Percentiles rank a stretch among this genome's conserved stretches.
Conservation (phyloP, 2,888 invertebrate species). For the Epinotia nisella region DNA sequence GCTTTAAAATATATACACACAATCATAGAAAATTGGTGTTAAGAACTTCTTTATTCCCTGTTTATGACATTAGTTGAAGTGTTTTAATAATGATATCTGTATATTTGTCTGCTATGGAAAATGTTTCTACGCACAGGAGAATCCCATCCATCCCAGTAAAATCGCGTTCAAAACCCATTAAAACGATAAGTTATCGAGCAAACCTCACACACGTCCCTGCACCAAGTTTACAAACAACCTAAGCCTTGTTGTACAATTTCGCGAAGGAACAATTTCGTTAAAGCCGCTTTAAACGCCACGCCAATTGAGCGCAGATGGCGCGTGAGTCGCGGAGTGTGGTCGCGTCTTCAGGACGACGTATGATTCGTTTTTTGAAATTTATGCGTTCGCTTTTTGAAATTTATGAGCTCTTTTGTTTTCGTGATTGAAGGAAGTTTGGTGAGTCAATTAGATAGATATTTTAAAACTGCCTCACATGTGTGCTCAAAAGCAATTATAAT, state of each 20-base stretch:
- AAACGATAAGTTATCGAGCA: constrained; percentile 9
- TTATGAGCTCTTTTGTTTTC: constrained; percentile 48
- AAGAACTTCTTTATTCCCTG: neutral
- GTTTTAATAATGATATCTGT: neutral
- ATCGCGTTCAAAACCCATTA: neutral
- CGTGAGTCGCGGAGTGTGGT: constrained; percentile 78
- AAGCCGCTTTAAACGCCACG: constrained; percentile 65
- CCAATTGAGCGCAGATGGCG: constrained; percentile 80
- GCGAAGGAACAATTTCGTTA: constrained; percentile 70
- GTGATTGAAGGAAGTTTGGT: constrained; percentile 41
- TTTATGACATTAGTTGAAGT: neutral
- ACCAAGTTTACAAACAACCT: constrained; percentile 46
- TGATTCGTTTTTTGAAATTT: constrained; percentile 65
- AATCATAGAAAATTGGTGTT: no score
- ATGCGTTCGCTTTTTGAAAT: constrained; percentile 56
- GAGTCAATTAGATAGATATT: constrained; percentile 7
- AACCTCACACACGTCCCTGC: constrained; percentile 19
- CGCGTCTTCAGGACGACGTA: constrained; percentile 63
- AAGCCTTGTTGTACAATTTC: constrained; percentile 54
- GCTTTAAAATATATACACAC: no score
- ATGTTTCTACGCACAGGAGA: neutral
- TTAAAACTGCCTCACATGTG: neutral
- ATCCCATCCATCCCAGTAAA: neutral
- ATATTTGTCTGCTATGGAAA: neutral
- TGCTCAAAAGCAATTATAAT: neutral